Evolutionary conservation across 2,113 vertebrate genomes (phyloP), one percentile per base, ranked within the genome.

Genomic region (Scomber scombrus): DNA sequence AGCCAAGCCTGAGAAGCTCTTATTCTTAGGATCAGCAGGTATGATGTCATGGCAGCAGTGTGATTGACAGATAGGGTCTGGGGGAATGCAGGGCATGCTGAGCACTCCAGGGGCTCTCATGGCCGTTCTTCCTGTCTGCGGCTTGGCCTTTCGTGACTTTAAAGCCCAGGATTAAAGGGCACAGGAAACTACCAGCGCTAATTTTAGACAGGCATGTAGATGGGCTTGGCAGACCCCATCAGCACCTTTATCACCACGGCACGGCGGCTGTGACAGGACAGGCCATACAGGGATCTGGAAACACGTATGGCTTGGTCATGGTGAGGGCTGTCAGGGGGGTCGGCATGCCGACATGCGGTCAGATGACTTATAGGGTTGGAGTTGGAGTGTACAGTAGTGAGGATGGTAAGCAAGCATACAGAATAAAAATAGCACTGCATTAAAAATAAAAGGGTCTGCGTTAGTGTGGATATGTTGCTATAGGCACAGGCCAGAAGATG

Each of bases 111-210:
- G 75, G 82, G 77, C 71, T 78, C 68, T 80, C 72, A 56, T 66
- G 78, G 63, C 76, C n/a, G 64, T 43, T 75, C 89, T 91, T 90
- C 88, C 88, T 80, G 81, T 83, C 82, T 82, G 82, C 13, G 14
- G 75, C 69, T 51, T 81, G 78, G 88, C 83, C 73, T 88, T 85
- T 76, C 23, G 21, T 55, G 29, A 68, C 72, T 83, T 85, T 70
- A 86, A 84, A 86, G 86, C 77, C 74, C 46, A 8, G 78, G 80
- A 88, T 91, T 89, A 92, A 88, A 91, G 89, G 91, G 40, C 80
- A 92, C 87, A 87, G 92, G 88, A 93, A 93, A 86, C 88, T 77
- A 89, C 80, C 40, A 1, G 45, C 10, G 69, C 86, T 90, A 92
- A 91, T 87, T 89, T 88, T 91, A 88, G 90, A 77, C 71, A 21